phyloP scores from a whole-genome alignment of 1,140 invertebrate genomes.

The Lordiphosa stackelbergi region DNA sequence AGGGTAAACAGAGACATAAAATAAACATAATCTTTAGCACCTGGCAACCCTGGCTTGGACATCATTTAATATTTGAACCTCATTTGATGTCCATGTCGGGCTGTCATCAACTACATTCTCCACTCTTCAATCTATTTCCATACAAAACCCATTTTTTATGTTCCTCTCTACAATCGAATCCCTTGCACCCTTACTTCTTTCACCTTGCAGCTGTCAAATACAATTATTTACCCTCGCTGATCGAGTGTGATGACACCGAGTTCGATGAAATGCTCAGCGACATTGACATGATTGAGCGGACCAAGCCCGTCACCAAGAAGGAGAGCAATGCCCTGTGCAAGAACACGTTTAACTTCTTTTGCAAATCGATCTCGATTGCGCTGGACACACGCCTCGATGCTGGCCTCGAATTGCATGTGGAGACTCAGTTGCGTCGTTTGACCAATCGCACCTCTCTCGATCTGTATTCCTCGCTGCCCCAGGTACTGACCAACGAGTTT shows the following conservation, averaged over 20 bases:
- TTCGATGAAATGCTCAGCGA: conserved; percentile 84
- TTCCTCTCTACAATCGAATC: background rate
- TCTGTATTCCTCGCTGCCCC: conserved; percentile 77
- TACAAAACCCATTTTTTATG: background rate
- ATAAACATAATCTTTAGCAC: conserved; percentile 9
- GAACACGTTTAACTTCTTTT: conserved; percentile 69
- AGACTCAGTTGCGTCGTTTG: conserved; percentile 84
- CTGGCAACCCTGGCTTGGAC: conserved; percentile 4
- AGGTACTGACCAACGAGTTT: conserved; percentile 73
- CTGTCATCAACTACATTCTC: background rate
- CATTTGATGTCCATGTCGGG: background rate
- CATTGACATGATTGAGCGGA: conserved; percentile 82
- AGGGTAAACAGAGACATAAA: conserved; percentile 50
- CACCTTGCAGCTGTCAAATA: conserved; percentile 65
- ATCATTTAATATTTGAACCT: background rate
- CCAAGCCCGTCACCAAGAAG: conserved; percentile 77
- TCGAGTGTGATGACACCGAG: conserved; percentile 86
- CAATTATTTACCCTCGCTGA: conserved; percentile 81
- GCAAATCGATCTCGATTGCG: conserved; percentile 82
- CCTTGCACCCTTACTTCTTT: no score
- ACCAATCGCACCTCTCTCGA: conserved; percentile 78
- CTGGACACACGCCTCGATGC: conserved; percentile 88
- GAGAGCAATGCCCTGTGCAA: conserved; percentile 62
- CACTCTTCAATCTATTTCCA: background rate
- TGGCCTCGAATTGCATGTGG: conserved; percentile 84